These are phyloP conservation scores for Origma solitaria DNA, from an alignment of 2,113 vertebrate genomes.

Conservation along the genomic window DNA sequence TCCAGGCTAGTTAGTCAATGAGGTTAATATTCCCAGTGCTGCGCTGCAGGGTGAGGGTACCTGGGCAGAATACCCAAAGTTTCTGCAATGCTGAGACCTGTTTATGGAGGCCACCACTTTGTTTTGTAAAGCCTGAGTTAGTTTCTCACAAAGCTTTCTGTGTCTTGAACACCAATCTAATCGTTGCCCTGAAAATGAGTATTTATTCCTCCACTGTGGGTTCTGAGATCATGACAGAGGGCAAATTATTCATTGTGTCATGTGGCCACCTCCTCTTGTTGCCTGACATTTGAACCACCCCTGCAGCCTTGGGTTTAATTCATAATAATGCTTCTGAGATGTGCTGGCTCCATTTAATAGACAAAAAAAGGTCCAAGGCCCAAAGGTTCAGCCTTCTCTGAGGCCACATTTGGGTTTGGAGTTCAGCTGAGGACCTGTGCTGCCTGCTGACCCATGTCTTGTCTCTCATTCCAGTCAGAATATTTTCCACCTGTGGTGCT, in stretches of 20 bases:
- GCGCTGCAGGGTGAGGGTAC: background rate
- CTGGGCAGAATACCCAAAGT: background rate
- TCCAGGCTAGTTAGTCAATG: background rate
- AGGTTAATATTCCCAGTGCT: background rate
- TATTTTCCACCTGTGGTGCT: background rate
- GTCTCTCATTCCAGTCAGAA: background rate
- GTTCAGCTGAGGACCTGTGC: background rate
- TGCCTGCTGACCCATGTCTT: background rate
- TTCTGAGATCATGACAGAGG: background rate
- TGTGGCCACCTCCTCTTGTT: background rate
- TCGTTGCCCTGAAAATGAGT: background rate
- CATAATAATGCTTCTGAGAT: background rate
- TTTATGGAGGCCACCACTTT: background rate
- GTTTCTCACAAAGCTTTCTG: background rate
- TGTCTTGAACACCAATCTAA: background rate
- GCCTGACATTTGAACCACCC: background rate
- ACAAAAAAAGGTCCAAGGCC: background rate
- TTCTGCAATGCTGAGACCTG: background rate
- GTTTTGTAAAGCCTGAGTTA: background rate
- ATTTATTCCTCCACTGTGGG: fast-evolving
- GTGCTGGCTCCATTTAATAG: background rate
- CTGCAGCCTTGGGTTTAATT: background rate
- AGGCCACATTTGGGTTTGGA: background rate
- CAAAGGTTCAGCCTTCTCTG: background rate
- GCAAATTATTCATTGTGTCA: background rate